Evolutionary conservation across 2,797 vertebrate species (phyloP).

Genomic region (Pangasius krempfi): DNA sequence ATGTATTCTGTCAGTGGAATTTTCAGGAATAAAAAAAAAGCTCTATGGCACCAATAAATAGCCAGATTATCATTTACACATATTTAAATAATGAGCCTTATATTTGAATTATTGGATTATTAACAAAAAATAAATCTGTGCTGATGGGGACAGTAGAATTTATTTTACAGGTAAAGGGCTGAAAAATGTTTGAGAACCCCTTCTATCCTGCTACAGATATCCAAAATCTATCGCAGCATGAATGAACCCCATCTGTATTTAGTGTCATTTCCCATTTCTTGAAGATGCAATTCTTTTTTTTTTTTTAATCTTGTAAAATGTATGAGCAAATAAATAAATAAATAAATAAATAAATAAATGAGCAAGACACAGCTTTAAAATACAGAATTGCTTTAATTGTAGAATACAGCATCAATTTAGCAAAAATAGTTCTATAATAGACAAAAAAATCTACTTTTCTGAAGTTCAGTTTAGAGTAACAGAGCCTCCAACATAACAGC

Average conservation of each 20-base stretch:
- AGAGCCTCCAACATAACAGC: constrained; percentile 56
- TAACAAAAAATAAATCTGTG: neutral
- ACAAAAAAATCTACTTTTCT: constrained; percentile 68
- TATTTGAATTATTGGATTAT: neutral
- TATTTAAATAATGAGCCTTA: neutral
- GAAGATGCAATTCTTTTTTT: neutral
- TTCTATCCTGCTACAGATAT: neutral
- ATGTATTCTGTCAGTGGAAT: too few species aligned
- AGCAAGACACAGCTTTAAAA: constrained; percentile 67
- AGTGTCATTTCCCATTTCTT: neutral
- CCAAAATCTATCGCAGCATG: neutral
- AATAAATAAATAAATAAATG: neutral
- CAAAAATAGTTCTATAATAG: constrained; percentile 77
- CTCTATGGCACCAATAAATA: neutral
- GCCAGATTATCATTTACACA: neutral
- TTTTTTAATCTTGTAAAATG: neutral
- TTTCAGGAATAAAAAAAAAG: neutral
- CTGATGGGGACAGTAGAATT: neutral
- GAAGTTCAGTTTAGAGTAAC: constrained; percentile 66
- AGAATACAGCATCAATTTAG: constrained; percentile 71
- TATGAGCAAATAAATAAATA: neutral
- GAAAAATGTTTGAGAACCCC: neutral
- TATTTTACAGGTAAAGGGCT: neutral
- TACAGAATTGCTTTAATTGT: constrained; percentile 74
- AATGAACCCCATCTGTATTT: neutral